Evolutionary conservation across 2,888 invertebrate genomes (phyloP), one percentile per base, ranked within the genome.

Genomic region (Pseudoips prasinana): DNA sequence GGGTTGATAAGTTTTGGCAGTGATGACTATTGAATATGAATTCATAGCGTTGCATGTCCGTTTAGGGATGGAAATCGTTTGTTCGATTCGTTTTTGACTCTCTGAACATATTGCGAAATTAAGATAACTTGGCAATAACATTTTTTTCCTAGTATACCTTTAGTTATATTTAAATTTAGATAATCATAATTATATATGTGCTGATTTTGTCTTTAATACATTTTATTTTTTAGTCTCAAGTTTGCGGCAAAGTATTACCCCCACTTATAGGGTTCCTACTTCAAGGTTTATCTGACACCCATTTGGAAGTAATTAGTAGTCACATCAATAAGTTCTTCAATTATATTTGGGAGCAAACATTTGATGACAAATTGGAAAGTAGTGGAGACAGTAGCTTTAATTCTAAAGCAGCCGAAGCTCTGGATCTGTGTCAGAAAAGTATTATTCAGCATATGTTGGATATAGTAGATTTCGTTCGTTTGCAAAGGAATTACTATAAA

Each of bases 371-470:
- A 42, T 37, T 62, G 1, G 68, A 73, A 25, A 64, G 57, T 9
- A 68, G 68, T 24, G 65, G 58, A 7, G 64, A 71, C 20, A 64
- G 53, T 29, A 59, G 45, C 20, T 45, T 43, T 8, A 47, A 49
- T 17, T 45, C 55, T 1, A 62, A 45, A 37, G 41, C 52, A 29
- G 30, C 46, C 8, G 56, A 36, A 3, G 47, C 38, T 10, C 39
- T 85, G 20, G 64, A 67, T 27, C 67, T 77, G 22, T 69, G 73
- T 6, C 72, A 76, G 51, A 92, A 91, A 64, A 83, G 90, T 39
- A 92, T 93, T 1, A 90, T 95, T 1, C 90, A 91, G 41, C 91
- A 91, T 38, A 91, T 96, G 91, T 73, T 96, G 17, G 90, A 92
- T 41, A 85, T 95, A 3, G 91, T 95, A 1, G 91, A 94, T 64